Evolutionary conservation across 2,797 vertebrate genomes (phyloP).

Genomic region (Margarornis squamiger): DNA sequence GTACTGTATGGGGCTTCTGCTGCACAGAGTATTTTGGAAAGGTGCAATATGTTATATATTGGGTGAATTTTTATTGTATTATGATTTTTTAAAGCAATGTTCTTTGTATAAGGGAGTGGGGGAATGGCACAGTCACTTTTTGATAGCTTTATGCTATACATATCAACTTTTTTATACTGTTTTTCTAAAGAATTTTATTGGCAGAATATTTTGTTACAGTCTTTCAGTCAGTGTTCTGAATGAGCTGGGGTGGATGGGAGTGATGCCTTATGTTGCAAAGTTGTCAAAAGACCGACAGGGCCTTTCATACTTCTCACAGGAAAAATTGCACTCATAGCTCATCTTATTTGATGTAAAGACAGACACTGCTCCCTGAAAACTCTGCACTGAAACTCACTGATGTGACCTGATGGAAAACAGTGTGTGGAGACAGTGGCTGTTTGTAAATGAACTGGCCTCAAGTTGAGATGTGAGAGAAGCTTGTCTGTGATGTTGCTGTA

Average conservation of each 20-base stretch:
- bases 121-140: constrained; percentile 20
- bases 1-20: not conserved
- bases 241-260: not conserved
- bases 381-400: not conserved
- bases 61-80: not conserved
- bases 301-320: not conserved
- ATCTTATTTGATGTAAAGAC: not conserved
- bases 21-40: not conserved
- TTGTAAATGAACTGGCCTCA: not conserved
- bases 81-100: not conserved
- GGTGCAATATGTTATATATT: not conserved
- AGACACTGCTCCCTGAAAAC: not conserved
- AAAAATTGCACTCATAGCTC: not conserved
- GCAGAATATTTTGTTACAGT: not conserved
- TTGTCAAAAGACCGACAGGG: not conserved
- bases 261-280: not conserved
- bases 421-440: not conserved
- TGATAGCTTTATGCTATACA: not conserved
- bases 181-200: not conserved
- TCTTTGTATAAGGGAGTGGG: not conserved
- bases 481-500: not conserved
- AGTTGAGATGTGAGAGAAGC: not conserved
- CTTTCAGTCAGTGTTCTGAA: not conserved
- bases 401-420: not conserved
- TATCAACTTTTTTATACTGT: not conserved